Evolutionary conservation across 1,140 invertebrate species (phyloP).

Genomic region (Zaprionus kolodkinae): DNA sequence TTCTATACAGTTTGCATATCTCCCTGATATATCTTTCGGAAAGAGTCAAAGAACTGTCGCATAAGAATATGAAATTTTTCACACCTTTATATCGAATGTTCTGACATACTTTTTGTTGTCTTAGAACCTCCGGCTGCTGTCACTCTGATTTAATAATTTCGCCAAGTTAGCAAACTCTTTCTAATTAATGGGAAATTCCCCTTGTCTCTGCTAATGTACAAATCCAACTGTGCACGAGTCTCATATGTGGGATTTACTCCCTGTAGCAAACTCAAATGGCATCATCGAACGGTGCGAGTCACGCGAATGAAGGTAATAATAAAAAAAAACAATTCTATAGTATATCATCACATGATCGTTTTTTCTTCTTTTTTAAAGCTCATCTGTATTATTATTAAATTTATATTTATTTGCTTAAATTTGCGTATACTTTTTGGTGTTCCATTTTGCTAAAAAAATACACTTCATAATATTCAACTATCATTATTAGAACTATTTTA

Average conservation of each 20-base stretch:
- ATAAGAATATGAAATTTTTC: not conserved
- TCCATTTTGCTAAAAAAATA: not conserved
- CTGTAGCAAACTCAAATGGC: not conserved
- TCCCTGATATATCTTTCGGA: not conserved
- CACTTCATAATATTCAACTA: no score
- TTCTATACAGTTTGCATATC: no score
- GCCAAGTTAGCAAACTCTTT: not conserved
- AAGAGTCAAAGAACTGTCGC: not conserved
- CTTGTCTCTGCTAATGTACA: not conserved
- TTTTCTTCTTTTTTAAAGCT: constrained; percentile 13
- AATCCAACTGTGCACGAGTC: not conserved
- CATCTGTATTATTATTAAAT: constrained; percentile 13
- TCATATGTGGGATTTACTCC: not conserved
- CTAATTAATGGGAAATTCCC: constrained; percentile 3
- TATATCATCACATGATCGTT: constrained; percentile 54
- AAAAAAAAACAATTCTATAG: constrained; percentile 54
- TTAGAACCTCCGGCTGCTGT: not conserved
- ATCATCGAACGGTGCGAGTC: constrained; percentile 16
- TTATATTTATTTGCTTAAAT: not conserved
- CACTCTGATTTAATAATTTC: not conserved
- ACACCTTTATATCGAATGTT: not conserved
- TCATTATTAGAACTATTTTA: no score
- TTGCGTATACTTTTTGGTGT: not conserved
- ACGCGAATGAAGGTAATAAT: constrained; percentile 46
- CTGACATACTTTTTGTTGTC: not conserved